A percentile compares a stretch with the other conserved stretches of the same genome.
Evolutionary conservation across 1,140 invertebrate genomes (phyloP).

Genomic region (Drosophila sp.): DNA sequence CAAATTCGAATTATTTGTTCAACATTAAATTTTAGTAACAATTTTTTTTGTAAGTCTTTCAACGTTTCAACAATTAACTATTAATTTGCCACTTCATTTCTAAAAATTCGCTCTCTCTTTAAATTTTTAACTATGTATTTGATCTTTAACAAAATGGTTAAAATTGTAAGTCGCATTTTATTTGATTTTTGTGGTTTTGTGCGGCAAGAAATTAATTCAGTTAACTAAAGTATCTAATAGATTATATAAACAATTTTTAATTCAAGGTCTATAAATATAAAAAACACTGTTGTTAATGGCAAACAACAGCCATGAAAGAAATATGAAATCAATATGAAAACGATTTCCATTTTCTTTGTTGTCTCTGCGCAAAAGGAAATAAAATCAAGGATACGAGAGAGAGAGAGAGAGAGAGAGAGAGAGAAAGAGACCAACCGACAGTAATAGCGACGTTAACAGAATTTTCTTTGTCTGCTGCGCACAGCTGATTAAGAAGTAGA

Average conservation of each 20-base stretch:
- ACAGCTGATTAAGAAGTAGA: conserved; percentile 58
- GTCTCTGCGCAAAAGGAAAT: conserved; percentile 54
- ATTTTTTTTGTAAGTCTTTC: no score
- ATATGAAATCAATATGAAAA: conserved; percentile 9
- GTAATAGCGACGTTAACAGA: conserved; percentile 48
- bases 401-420: conserved; percentile 50
- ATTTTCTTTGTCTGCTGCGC: conserved; percentile 55
- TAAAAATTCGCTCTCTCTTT: no score
- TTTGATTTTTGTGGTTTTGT: conserved; percentile 5
- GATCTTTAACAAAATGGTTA: not conserved
- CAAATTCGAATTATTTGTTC: no score
- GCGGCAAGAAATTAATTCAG: conserved; percentile 7
- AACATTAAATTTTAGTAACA: no score
- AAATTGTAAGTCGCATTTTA: conserved; percentile 11
- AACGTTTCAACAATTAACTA: no score
- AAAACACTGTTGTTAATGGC: conserved; percentile 14
- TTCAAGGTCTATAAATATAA: conserved; percentile 14
- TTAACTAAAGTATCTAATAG: conserved; percentile 11
- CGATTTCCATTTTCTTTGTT: conserved; percentile 61
- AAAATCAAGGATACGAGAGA: conserved; percentile 68
- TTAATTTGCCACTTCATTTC: no score
- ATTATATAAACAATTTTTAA: conserved; percentile 27
- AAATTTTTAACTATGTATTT: no score
- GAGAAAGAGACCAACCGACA: conserved; percentile 48
- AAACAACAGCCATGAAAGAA: conserved; percentile 22